Conservation (phyloP, 2,797 vertebrate species). For the Harpagifer antarcticus region DNA sequence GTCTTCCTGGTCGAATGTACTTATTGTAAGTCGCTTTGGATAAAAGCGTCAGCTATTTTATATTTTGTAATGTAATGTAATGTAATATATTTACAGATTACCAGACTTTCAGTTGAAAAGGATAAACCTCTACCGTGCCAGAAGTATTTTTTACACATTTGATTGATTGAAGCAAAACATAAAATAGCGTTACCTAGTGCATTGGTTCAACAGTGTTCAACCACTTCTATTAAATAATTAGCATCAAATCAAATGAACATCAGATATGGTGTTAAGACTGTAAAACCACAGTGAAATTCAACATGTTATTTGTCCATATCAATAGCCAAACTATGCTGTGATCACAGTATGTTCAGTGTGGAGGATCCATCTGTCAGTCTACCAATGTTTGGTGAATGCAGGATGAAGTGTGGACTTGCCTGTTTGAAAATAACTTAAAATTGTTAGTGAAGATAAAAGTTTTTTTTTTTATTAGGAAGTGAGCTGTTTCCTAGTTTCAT, state of each 20-base stretch:
- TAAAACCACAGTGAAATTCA: background rate
- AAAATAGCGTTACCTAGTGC: background rate
- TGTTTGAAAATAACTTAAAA: conserved; percentile 27
- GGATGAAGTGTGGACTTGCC: conserved; percentile 31
- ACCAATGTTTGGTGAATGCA: conserved; percentile 28
- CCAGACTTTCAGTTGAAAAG: no score
- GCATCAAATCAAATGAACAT: background rate
- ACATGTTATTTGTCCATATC: conserved; percentile 23
- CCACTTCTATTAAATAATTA: background rate
- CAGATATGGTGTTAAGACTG: background rate
- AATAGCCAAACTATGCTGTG: conserved; percentile 32
- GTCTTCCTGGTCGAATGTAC: no score
- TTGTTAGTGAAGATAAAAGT: no score
- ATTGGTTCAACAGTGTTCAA: background rate
- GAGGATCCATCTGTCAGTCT: conserved; percentile 56
- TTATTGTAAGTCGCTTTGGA: no score
- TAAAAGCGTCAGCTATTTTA: no score
- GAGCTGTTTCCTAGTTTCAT: no score
- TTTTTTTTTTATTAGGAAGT: no score
- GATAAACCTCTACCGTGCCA: background rate
- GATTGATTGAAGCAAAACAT: background rate
- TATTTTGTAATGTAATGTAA: no score
- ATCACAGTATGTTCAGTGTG: conserved; percentile 18
- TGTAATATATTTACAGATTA: no score
- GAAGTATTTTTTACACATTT: background rate